Conservation (phyloP, 2,888 invertebrate species). For the Xanthorhoe designata region DNA sequence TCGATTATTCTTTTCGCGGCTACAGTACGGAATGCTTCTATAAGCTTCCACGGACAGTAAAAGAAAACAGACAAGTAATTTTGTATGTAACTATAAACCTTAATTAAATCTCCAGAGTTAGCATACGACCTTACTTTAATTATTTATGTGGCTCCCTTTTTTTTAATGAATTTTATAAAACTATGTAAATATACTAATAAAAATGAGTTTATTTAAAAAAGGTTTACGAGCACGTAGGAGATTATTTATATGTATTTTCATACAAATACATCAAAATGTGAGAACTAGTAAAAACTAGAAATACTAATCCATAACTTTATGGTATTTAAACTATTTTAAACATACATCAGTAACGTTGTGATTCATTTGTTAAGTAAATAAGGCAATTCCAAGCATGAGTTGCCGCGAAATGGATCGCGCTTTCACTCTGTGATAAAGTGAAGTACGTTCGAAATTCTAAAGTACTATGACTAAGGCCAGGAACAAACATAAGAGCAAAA, state of each 20-base stretch:
- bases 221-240: too few species aligned
- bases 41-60: not conserved
- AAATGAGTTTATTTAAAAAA: too few species aligned
- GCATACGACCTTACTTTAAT: too few species aligned
- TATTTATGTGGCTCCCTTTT: too few species aligned
- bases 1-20: constrained; percentile 6
- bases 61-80: too few species aligned
- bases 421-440: constrained; percentile 11
- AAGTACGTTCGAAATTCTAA: not conserved
- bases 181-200: too few species aligned
- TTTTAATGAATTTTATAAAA: too few species aligned
- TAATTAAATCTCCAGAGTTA: too few species aligned
- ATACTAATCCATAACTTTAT: not conserved
- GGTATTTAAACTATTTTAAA: too few species aligned
- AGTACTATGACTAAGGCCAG: not conserved
- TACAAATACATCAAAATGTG: not conserved
- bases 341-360: not conserved
- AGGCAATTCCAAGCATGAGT: constrained; percentile 14
- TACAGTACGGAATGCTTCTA: not conserved
- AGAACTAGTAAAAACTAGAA: not conserved
- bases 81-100: too few species aligned
- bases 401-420: constrained; percentile 13
- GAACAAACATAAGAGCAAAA: too few species aligned
- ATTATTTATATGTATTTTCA: too few species aligned
- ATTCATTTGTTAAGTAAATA: not conserved